Evolutionary conservation across 2,888 invertebrate species (phyloP), one percentile per base, ranked within the genome.

Genomic region (Agrotis puta): DNA sequence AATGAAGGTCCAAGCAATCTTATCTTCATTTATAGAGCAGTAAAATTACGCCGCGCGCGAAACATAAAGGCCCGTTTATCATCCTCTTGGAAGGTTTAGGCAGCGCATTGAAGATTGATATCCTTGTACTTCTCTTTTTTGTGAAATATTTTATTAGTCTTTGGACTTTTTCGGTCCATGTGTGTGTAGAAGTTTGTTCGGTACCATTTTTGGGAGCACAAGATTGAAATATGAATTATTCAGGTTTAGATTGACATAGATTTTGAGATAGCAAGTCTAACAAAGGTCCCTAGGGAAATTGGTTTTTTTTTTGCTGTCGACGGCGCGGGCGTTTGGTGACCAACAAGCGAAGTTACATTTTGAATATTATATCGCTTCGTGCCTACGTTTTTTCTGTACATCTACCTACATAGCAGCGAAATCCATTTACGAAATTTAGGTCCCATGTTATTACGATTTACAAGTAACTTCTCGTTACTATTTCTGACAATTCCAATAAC

Each of bases 21-120:
- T 95, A 94, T 94, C 93, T 92, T 94, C 93, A 93, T 94, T 94
- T 94, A 94, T 93, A 93, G 94, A 91, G 91, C 92, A 92, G 92
- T 94, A 92, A 94, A 94, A 94, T 94, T 94, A 93, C 91, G 90
- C 88, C 90, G 87, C 88, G 88, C 86, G 91, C 91, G 90, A 91
- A 92, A 92, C 90, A 93, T 92, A 93, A 92, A 91, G 89, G 89
- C 80, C 89, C 90, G 92, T 94, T 94, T 94, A 94, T 94, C 93
- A 94, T 93, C 91, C 91, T 88, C 91, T 92, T 89, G 82, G 88
- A 90, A 88, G 88, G 92, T 93, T 91, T 92, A 92, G 88, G 88
- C 88, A 88, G 90, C 89, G 90, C 92, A 92, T 93, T 88, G 89
- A 91, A 93, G 94, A 94, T 93, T 93, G 92, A 93, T 94, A 92